Evolutionary conservation across 2,888 invertebrate species (phyloP).

Genomic region (Archips xylosteana): DNA sequence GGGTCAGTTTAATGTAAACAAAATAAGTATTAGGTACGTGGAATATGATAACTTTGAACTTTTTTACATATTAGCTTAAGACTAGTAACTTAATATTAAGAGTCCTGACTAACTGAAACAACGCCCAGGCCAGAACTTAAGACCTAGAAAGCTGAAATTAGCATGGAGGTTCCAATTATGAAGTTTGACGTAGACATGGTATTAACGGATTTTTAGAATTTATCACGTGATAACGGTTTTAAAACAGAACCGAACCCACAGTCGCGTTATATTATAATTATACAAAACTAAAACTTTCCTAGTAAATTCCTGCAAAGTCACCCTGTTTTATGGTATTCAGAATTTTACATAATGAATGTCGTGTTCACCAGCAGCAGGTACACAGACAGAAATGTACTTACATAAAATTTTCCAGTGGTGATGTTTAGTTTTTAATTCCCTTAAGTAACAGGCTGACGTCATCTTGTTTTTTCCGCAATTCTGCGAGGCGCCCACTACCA

Average conservation of each 20-base stretch:
- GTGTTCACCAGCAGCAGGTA: not conserved
- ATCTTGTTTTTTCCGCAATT: slow-evolving; percentile 14
- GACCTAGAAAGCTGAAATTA: too few species aligned
- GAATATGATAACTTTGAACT: too few species aligned
- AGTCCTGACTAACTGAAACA: too few species aligned
- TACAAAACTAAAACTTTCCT: not conserved
- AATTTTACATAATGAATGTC: not conserved
- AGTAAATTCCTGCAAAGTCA: not conserved
- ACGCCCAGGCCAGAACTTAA: too few species aligned
- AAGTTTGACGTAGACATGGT: too few species aligned
- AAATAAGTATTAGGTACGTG: too few species aligned
- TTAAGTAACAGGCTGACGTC: slow-evolving; percentile 32
- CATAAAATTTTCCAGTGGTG: not conserved
- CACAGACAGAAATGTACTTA: not conserved
- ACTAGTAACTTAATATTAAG: too few species aligned
- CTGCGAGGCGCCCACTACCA: slow-evolving; percentile 14
- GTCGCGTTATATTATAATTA: too few species aligned
- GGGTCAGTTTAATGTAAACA: too few species aligned
- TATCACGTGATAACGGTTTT: not conserved
- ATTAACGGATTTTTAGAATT: too few species aligned
- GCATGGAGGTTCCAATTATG: too few species aligned
- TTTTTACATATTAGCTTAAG: too few species aligned
- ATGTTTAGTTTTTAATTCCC: slow-evolving; percentile 35
- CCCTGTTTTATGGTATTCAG: not conserved
- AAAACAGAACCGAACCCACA: not conserved